Percentiles rank a stretch among this genome's conserved stretches.
These are phyloP conservation scores for Macrosteles quadrilineatus DNA, from an alignment of 1,140 invertebrate genomes.

Conservation along the genomic window DNA sequence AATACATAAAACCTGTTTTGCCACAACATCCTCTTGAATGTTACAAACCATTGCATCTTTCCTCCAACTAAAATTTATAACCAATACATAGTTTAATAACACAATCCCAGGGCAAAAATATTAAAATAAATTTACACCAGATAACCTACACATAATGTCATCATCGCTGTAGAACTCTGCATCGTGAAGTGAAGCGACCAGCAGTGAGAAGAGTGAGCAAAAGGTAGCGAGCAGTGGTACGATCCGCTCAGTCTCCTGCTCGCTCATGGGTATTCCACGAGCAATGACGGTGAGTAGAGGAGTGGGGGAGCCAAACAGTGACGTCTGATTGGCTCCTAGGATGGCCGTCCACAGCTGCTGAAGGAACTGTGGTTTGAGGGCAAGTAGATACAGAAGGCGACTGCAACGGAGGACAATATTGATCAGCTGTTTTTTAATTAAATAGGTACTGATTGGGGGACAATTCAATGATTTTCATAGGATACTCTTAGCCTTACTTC, in stretches of 20 bases:
- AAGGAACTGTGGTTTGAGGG: constrained; percentile 83
- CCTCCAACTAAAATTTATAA: too few species aligned
- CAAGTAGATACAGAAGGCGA: constrained; percentile 82
- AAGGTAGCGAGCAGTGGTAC: constrained; percentile 81
- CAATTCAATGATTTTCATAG: too few species aligned
- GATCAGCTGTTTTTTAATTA: too few species aligned
- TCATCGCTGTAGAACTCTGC: constrained; percentile 69
- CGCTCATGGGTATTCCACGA: constrained; percentile 63
- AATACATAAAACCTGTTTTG: too few species aligned
- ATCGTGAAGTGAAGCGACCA: constrained; percentile 85
- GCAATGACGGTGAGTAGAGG: constrained; percentile 72
- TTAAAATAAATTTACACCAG: too few species aligned
- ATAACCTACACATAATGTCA: constrained; percentile 24
- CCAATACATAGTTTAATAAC: too few species aligned
- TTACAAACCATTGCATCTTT: too few species aligned
- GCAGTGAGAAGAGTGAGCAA: constrained; percentile 78
- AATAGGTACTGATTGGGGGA: too few species aligned
- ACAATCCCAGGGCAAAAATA: too few species aligned
- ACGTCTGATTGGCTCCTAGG: constrained; percentile 54
- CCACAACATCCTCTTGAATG: too few species aligned
- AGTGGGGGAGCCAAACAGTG: constrained; percentile 63
- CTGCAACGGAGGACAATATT: constrained; percentile 42
- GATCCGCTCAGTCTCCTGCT: constrained; percentile 69
- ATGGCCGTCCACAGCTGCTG: constrained; percentile 73
- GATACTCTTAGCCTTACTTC: too few species aligned